Percentiles rank a stretch among this genome's conserved stretches.
Conservation (phyloP, 2,797 vertebrate species). For the Alcedo atthis region DNA sequence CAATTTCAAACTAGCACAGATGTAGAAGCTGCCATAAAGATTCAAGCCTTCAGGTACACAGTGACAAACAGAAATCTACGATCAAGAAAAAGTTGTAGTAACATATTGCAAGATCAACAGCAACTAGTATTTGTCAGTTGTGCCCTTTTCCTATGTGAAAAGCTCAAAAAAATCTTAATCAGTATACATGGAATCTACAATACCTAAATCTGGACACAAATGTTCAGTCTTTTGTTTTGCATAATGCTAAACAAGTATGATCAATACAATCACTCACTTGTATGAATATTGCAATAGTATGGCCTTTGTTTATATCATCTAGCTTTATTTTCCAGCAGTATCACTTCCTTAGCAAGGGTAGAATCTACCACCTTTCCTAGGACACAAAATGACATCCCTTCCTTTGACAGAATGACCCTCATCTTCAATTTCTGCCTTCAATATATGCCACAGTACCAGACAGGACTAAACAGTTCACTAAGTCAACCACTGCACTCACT, state of each 20-base stretch:
- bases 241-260: background rate
- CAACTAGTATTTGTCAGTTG: background rate
- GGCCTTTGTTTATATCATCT: background rate
- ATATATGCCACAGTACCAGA: accelerated
- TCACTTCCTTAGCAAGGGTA: background rate
- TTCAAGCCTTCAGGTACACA: background rate
- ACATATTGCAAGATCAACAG: background rate
- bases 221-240: background rate
- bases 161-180: background rate
- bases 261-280: background rate
- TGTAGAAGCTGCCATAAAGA: background rate
- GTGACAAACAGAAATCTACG: background rate
- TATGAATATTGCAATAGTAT: background rate
- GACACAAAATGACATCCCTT: background rate
- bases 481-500: background rate
- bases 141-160: background rate
- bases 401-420: background rate
- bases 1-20: background rate
- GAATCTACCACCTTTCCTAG: background rate
- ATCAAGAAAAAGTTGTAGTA: background rate
- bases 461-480: background rate
- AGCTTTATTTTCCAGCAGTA: background rate
- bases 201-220: background rate
- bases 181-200: background rate
- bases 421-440: background rate